A percentile compares a stretch with the other conserved stretches of the same genome.
Evolutionary conservation across 2,113 vertebrate species (phyloP).

Genomic region (Centrocercus urophasianus): DNA sequence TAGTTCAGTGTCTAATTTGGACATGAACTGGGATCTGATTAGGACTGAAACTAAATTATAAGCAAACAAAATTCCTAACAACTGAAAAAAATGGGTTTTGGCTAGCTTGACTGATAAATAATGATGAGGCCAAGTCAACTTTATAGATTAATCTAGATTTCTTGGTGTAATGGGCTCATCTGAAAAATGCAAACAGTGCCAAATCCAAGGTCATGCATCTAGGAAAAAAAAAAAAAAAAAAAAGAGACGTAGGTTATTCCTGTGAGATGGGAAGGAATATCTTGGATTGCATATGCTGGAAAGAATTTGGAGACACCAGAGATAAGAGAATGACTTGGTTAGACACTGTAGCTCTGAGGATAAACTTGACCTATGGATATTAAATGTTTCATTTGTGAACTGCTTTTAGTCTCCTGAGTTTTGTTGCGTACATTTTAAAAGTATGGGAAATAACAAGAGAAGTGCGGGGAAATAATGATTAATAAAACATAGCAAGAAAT

Average conservation of each 20-base stretch:
- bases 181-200: neutral
- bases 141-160: neutral
- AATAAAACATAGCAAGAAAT: constrained; percentile 5
- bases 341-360: neutral
- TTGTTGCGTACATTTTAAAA: neutral
- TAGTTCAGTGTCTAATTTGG: neutral
- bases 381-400: neutral
- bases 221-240: neutral
- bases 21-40: neutral
- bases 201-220: neutral
- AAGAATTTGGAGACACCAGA: neutral
- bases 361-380: neutral
- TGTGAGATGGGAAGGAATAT: neutral
- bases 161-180: neutral
- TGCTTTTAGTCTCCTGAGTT: neutral
- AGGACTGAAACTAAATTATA: constrained; percentile 16
- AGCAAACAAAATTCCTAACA: neutral
- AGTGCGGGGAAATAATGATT: neutral
- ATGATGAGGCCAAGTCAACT: neutral
- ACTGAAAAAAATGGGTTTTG: neutral
- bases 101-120: neutral
- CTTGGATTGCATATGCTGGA: neutral
- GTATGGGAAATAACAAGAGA: neutral
- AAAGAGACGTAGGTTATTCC: neutral
- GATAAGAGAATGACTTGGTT: neutral